phyloP scores from a whole-genome alignment of 2,113 vertebrate genomes.

The Pycnonotus jocosus region DNA sequence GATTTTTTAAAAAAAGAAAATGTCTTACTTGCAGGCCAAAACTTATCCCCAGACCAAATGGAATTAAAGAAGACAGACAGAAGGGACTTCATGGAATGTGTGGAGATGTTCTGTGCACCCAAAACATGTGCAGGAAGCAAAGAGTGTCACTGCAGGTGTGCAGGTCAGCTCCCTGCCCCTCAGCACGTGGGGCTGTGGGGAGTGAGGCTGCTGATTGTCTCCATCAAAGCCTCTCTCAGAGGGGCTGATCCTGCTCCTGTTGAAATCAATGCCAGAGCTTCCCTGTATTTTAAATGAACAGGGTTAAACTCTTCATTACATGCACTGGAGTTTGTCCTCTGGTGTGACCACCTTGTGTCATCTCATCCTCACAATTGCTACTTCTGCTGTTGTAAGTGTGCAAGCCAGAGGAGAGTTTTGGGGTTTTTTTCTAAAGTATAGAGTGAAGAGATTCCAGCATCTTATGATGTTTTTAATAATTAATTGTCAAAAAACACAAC shows the following conservation, averaged over 20 bases:
- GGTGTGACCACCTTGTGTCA: background rate
- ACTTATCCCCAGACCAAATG: background rate
- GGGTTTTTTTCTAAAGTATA: background rate
- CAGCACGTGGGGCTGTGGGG: rapidly evolving
- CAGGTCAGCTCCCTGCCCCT: background rate
- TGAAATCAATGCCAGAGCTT: background rate
- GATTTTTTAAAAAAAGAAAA: background rate
- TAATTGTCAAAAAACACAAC: slow-evolving; percentile 22
- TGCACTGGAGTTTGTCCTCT: background rate
- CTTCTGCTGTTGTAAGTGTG: background rate
- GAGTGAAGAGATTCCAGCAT: background rate
- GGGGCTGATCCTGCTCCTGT: background rate
- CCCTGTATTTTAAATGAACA: background rate
- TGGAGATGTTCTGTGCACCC: background rate
- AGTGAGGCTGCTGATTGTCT: background rate
- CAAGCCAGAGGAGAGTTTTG: background rate
- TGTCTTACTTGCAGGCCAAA: background rate
- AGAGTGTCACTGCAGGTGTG: background rate
- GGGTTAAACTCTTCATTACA: background rate
- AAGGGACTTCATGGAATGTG: background rate
- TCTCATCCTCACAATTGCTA: background rate
- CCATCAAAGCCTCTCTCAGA: background rate
- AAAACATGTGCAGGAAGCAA: background rate
- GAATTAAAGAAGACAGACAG: background rate
- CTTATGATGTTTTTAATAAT: slow-evolving; percentile 12